Conservation (phyloP, 2,888 invertebrate species). For the Linnaemya vulpina region DNA sequence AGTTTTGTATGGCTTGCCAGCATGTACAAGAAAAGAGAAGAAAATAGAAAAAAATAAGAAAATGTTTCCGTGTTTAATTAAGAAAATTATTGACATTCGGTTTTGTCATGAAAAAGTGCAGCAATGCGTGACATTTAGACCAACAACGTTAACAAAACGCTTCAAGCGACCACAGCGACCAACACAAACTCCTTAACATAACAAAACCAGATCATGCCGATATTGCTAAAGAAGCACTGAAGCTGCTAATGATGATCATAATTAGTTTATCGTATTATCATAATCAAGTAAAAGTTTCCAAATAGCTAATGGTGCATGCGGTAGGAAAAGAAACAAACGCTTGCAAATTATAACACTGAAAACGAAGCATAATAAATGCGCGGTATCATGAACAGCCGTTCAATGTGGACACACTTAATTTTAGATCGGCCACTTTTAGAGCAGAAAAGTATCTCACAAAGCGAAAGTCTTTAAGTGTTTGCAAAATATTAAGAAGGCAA, state of each 20-base stretch:
- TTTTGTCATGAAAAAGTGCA: constrained; percentile 68
- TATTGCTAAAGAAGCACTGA: constrained; percentile 20
- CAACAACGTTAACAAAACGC: constrained; percentile 28
- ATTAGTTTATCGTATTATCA: constrained; percentile 54
- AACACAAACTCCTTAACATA: background rate
- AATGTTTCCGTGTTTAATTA: constrained; percentile 70
- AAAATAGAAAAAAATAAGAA: constrained; percentile 8
- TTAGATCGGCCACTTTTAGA: background rate
- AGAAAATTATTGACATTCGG: constrained; percentile 71
- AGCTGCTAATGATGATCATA: constrained; percentile 48
- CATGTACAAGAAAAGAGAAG: constrained; percentile 2
- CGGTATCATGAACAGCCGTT: background rate
- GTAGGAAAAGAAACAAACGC: constrained; percentile 15
- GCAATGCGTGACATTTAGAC: constrained; percentile 69
- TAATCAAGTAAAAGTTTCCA: constrained; percentile 70
- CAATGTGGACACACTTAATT: background rate
- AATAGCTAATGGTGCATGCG: constrained; percentile 69
- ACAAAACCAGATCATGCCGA: background rate
- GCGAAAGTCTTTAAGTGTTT: too few species aligned
- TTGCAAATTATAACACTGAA: constrained; percentile 28
- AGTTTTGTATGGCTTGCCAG: constrained; percentile 36
- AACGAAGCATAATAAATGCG: background rate
- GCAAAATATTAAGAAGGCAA: too few species aligned
- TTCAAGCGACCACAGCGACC: constrained; percentile 24
- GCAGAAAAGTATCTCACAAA: too few species aligned